Evolutionary conservation across 2,797 vertebrate genomes (phyloP).

Genomic region (Austrolebias charrua): DNA sequence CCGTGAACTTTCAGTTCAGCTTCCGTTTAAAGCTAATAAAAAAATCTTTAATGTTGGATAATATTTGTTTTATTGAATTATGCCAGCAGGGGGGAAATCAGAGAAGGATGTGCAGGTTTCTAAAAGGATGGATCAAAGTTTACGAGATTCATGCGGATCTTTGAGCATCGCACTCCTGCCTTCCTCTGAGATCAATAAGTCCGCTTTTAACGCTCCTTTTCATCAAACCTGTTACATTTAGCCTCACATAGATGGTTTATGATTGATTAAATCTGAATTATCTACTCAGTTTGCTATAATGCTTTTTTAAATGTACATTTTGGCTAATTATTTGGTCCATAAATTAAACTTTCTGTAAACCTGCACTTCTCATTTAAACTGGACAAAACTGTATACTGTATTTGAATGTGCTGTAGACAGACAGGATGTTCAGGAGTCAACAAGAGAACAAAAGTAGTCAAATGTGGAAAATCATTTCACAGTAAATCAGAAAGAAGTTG

Average conservation of each 20-base stretch:
- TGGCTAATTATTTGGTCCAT: too few relatives aligned
- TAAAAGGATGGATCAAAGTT: slow-evolving; percentile 29
- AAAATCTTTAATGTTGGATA: slow-evolving; percentile 64
- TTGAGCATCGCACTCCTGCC: neutral
- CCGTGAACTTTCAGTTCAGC: slow-evolving; percentile 61
- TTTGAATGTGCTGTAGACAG: too few relatives aligned
- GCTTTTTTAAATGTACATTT: too few relatives aligned
- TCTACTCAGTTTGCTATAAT: too few relatives aligned
- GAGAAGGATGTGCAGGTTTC: slow-evolving; percentile 23
- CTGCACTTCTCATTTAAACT: too few relatives aligned
- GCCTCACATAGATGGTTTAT: neutral
- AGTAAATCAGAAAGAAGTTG: too few relatives aligned
- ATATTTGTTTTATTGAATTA: slow-evolving; percentile 72
- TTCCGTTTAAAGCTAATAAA: slow-evolving; percentile 67
- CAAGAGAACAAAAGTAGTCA: too few relatives aligned
- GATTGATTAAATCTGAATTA: neutral
- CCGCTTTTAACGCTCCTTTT: too few relatives aligned
- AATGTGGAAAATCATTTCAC: too few relatives aligned
- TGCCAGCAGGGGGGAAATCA: slow-evolving; percentile 17
- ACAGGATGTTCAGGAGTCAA: too few relatives aligned
- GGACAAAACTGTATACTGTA: too few relatives aligned
- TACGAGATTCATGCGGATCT: slow-evolving; percentile 20
- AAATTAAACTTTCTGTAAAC: too few relatives aligned
- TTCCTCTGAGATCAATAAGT: slow-evolving; percentile 8
- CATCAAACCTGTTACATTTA: neutral